Base-by-base conservation (phyloP, 2,888 invertebrate species). In the Ectobius pallidus region DNA sequence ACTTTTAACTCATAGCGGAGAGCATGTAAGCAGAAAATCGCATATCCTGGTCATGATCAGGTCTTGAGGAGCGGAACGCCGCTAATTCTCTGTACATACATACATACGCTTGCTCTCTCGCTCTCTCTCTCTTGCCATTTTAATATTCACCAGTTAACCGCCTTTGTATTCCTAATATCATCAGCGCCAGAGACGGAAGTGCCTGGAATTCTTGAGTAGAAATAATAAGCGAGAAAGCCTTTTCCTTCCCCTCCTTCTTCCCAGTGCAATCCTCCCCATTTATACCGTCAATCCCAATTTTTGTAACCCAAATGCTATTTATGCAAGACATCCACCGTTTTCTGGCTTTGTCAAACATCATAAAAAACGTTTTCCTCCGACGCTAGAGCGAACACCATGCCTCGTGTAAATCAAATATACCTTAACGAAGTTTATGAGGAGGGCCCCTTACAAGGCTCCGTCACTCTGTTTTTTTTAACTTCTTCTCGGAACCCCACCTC, bases 401-500 rank as follows among this genome's bases (percentile, higher is more conserved):
- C 44, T 65, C 55, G 71, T 30, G 71, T 52, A 75, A 75, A 75
- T 73, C 71, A 73, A 74, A 75, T 74, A 74, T 73, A 74, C 67
- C 71, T 69, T 76, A 76, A 76, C 73, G 74, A 75, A 76, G 74
- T 74, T 74, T 71, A 69, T 71, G 70, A 72, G 63, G 71, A 61
- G 34, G 71, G 42, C 22, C 65, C 65, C 65, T 65, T 65, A 30
- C 65, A 27, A 65, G 44, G 27, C 27, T 46, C n/a, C 14, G 65
- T 42, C 27, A 49, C 61, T 9, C 44, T 69, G 68, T 67, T 72
- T 73, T 75, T 73, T 73, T 73, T 71, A 75, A 65, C 65, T 65
- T 44, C 65, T 65, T 65, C 65, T 46, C 14, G 27, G 30, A 27
- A n/a, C n/a, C n/a, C n/a, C n/a, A n/a, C n/a, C n/a, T n/a, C 63